Evolutionary conservation across 64 coral and sea anemone genomes (phyloP), one percentile per base, ranked within the genome.

Genomic region (Montipora cactus): DNA sequence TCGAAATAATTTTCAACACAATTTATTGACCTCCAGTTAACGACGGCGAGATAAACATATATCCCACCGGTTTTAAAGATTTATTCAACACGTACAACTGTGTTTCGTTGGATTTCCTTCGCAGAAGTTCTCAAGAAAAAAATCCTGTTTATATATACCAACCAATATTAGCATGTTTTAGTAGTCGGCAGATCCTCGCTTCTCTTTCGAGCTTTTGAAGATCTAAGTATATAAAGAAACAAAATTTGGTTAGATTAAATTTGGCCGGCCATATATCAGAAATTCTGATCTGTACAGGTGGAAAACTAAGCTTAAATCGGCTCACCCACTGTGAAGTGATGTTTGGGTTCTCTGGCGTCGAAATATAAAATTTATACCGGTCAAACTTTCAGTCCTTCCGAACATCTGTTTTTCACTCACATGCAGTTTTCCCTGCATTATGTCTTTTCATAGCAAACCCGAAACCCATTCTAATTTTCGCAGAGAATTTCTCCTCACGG

Each of bases 111-210:
- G 47, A 67, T 71, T 86, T 86, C 46, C 16, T 21, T 86, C 64
- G 64, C 82, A 86, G 67, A 86, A 50, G 68, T 71, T 28, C 8
- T 71, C 19, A 20, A 71, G 2, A 21, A 51, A 49, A 51, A 86
- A 50, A 86, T 11, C n/a, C 20, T 11, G n/a, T 86, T 19, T 57
- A 57, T 57, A 57, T 57, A 9, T 61, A 83, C 92, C 87, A 89
- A 99, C 98, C 98, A 73, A 99, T 99, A 84, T 99, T 99, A 12
- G 98, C 50, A 68, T 99, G 98, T 28, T 99, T 99, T 58, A 99
- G 75, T 10, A 93, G 93, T 13, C 98, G 95, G 53, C 98, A 99
- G 83, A 99, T 99, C 50, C 98, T 91, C 16, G 98, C 98, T 96
- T 99, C 98, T 90, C 98, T 77, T 81, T 99, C 98, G 69, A 99